Percentiles rank a stretch among this genome's conserved stretches.
These are phyloP conservation scores for Himalopsyche japonica DNA, from an alignment of 2,888 invertebrate genomes.

Conservation along the genomic window DNA sequence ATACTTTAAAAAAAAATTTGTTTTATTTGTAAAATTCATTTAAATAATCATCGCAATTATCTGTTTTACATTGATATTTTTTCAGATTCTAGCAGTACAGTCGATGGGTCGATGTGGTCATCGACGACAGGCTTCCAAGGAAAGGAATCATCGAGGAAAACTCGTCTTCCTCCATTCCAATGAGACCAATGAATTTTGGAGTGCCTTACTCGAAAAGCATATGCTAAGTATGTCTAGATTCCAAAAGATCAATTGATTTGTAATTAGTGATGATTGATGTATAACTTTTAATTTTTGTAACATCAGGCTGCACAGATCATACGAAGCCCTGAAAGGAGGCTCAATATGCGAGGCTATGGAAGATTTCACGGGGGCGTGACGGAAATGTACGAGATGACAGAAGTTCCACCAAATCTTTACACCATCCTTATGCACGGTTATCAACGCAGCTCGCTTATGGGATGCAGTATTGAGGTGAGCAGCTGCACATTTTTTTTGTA, in stretches of 20 bases:
- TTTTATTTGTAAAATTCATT: not conserved
- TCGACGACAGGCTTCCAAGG: slow-evolving; percentile 92
- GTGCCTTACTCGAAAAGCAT: slow-evolving; percentile 91
- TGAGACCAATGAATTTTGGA: slow-evolving; percentile 93
- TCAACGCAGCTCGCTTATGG: slow-evolving; percentile 91
- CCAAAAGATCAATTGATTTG: not conserved
- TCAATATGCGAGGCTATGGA: slow-evolving; percentile 99
- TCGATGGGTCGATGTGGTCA: slow-evolving; percentile 89
- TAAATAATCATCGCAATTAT: not conserved
- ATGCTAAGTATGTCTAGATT: slow-evolving; percentile 72
- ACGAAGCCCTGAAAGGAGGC: slow-evolving; percentile 96
- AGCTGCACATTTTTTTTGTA: too few species aligned
- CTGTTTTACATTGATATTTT: not conserved
- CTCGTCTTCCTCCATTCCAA: slow-evolving; percentile 87
- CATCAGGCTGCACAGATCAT: slow-evolving; percentile 87
- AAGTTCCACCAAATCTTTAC: slow-evolving; percentile 83
- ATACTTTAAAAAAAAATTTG: not conserved
- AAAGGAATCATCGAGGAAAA: slow-evolving; percentile 77
- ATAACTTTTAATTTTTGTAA: not conserved
- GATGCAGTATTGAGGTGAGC: slow-evolving; percentile 87
- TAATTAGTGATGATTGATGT: not conserved
- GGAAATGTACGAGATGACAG: slow-evolving; percentile 87
- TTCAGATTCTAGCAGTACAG: slow-evolving; percentile 93
- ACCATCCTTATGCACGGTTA: slow-evolving; percentile 87
- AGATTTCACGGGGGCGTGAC: slow-evolving; percentile 97